Base-by-base conservation (phyloP, 1,140 invertebrate species). In the Chelonus insularis region DNA sequence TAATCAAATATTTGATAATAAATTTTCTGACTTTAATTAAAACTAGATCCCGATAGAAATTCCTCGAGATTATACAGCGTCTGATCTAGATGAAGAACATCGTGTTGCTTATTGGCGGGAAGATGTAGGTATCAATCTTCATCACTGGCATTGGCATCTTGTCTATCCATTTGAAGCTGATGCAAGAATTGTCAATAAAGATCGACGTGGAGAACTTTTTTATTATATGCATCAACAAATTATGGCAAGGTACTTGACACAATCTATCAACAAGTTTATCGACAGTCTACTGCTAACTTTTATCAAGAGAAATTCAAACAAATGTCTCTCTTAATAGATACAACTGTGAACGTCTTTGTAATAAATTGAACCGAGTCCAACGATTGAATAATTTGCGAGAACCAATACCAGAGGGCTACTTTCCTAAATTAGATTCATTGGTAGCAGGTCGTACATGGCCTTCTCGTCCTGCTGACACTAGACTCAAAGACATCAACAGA, bases 61-160 rank as follows among this genome's bases (percentile, higher is more conserved):
- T 60, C 89, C 89, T 0, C 72, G 79, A 14, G 88, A 91, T 74
- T 90, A 88, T 68, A 91, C 91, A 0, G 91, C 91, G 0, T 86
- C 87, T 0, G 86, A 91, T 58, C 66, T 86, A 11, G 90, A 93
- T 59, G 83, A 84, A 0, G 91, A 94, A 68, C 90, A 93, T 73
- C 85, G 89, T 21, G 67, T 86, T 2, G 83, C 85, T 8, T 87
- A 87, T 56, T 87, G 82, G 75, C 73, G 86, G 2, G 86, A 87
- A 65, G 86, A 84, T 67, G 69, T 83, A 29, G 86, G 85, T 4
- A 77, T 86, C 55, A 87, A 87, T 75, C 76, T 85, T 45, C 87
- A 89, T 74, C 90, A 95, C 69, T 95, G 92, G 92, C 91, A 94
- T 76, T 91, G 86, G 91, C 91, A 93, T 77, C 78, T 92, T 56